Evolutionary conservation across 2,888 invertebrate genomes (phyloP).

Genomic region (Junonia oenone): DNA sequence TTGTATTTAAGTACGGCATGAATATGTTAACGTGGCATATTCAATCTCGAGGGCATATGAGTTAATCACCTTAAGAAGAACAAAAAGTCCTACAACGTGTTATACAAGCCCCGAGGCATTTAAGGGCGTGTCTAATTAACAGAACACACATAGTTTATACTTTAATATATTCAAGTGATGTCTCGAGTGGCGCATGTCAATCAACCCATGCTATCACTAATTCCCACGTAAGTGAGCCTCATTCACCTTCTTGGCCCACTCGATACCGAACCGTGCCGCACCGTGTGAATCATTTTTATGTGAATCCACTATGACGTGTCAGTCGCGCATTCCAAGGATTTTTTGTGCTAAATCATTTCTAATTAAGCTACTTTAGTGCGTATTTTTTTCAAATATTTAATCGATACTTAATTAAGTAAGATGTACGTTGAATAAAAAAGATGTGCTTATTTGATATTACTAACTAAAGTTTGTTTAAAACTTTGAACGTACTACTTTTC

Average conservation of each 20-base stretch:
- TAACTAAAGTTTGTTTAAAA: no score
- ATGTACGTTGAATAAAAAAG: no score
- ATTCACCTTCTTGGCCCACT: constrained; percentile 58
- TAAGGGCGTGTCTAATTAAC: not conserved
- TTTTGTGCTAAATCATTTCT: not conserved
- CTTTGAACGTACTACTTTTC: no score
- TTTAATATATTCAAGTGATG: constrained; percentile 35
- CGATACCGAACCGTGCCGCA: constrained; percentile 32
- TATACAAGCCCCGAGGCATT: not conserved
- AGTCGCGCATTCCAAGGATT: not conserved
- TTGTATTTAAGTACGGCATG: not conserved
- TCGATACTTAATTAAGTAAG: no score
- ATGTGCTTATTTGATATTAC: no score
- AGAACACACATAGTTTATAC: constrained; percentile 13
- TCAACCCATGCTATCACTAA: constrained; percentile 52
- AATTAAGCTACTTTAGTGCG: not conserved
- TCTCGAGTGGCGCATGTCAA: constrained; percentile 41
- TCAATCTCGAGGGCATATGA: not conserved
- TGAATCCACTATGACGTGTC: constrained; percentile 10
- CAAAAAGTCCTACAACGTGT: not conserved
- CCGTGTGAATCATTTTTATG: constrained; percentile 13
- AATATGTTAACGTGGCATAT: not conserved
- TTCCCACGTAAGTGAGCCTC: constrained; percentile 48
- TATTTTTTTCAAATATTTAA: not conserved
- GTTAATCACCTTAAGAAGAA: not conserved